phyloP scores from a whole-genome alignment of 2,888 invertebrate species.

The Maniola hyperantus region DNA sequence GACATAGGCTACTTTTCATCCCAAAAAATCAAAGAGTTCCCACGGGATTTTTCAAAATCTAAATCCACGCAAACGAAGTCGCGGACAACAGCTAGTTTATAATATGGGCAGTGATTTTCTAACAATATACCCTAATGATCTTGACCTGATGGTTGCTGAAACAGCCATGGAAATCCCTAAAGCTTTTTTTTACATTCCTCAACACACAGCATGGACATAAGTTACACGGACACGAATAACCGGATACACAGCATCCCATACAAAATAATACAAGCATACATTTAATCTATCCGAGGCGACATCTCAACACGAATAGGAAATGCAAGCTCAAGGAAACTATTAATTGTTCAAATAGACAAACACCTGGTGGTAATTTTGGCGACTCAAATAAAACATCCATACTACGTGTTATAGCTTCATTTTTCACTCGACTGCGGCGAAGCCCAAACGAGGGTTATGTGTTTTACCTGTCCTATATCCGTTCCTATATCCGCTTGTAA shows the following conservation, averaged over 20 bases:
- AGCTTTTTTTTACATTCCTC: neutral
- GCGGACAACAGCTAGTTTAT: too few species aligned
- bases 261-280: constrained; percentile 35
- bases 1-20: too few species aligned
- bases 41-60: too few species aligned
- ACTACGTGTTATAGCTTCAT: too few species aligned
- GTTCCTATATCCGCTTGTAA: too few species aligned
- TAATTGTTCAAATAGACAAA: constrained; percentile 47
- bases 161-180: neutral
- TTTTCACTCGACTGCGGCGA: too few species aligned
- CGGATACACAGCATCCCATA: constrained; percentile 31
- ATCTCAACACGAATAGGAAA: constrained; percentile 47
- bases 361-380: constrained; percentile 33
- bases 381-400: too few species aligned
- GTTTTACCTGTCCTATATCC: too few species aligned
- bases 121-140: neutral
- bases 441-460: too few species aligned
- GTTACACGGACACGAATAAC: constrained; percentile 5
- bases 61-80: too few species aligned
- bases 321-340: constrained; percentile 50
- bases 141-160: constrained; percentile 3
- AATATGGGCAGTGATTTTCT: too few species aligned
- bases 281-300: constrained; percentile 43
- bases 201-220: neutral
- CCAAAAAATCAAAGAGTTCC: too few species aligned